These are phyloP conservation scores for Diabrotica virgifera DNA, from an alignment of 1,140 invertebrate species.

Conservation along the genomic window DNA sequence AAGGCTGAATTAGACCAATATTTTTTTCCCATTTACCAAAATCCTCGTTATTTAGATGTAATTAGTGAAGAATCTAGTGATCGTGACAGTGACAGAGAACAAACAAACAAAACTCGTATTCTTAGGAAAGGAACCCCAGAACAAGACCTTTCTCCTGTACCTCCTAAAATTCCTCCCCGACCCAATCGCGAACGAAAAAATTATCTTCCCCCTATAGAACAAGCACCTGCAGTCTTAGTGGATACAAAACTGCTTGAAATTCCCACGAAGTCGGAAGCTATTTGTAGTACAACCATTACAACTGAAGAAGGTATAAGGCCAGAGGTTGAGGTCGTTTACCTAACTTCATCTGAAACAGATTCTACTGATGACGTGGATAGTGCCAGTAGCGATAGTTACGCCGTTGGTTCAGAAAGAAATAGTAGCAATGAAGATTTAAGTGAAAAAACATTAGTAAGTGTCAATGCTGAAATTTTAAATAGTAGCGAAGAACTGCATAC, in stretches of 20 bases:
- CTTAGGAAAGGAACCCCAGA: conserved; percentile 39
- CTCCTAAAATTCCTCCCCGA: conserved; percentile 3
- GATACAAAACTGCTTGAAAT: conserved; percentile 33
- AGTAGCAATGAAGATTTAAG: background rate
- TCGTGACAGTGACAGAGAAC: conserved; percentile 53
- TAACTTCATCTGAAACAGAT: conserved; percentile 21
- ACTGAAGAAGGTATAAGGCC: conserved; percentile 14
- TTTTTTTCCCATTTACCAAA: conserved; percentile 52
- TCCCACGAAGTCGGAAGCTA: conserved; percentile 16
- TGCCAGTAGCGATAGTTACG: conserved; percentile 3
- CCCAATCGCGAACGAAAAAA: conserved; percentile 13
- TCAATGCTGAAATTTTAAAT: background rate
- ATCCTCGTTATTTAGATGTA: conserved; percentile 61
- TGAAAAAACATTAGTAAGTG: conserved; percentile 4
- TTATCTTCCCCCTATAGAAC: background rate
- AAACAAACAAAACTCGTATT: conserved; percentile 21
- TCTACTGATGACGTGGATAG: conserved; percentile 10
- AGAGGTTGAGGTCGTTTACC: conserved; percentile 24
- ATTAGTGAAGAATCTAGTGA: conserved; percentile 65
- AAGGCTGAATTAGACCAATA: conserved; percentile 56
- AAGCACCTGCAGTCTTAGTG: conserved; percentile 30
- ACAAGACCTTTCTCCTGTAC: conserved; percentile 20
- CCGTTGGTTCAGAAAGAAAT: background rate
- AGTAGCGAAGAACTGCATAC: background rate
- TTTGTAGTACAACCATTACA: conserved; percentile 5